Conservation (phyloP, 2,888 invertebrate species). For the Limnephilus rhombicus region DNA sequence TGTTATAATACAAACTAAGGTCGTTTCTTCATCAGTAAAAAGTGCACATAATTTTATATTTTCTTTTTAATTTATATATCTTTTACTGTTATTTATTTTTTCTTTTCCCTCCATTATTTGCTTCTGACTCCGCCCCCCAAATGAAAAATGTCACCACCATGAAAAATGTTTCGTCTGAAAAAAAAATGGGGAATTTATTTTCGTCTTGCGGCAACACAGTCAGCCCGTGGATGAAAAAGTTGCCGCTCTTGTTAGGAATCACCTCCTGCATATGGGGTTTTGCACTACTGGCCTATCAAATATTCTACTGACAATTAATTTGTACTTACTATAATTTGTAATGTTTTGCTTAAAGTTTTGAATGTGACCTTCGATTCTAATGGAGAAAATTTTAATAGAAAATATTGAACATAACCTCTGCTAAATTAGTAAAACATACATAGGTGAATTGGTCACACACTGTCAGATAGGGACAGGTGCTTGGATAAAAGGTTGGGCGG, state of each 20-base stretch:
- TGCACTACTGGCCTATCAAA: slow-evolving; percentile 75
- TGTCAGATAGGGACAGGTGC: too few relatives aligned
- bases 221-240: slow-evolving; percentile 80
- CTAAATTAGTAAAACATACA: too few relatives aligned
- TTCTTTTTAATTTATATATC: not conserved
- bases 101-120: slow-evolving; percentile 28
- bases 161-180: slow-evolving; percentile 11
- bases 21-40: not conserved
- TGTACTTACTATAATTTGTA: not conserved
- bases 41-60: not conserved
- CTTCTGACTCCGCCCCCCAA: slow-evolving; percentile 13
- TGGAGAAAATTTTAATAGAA: not conserved
- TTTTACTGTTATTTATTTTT: slow-evolving; percentile 29
- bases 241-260: slow-evolving; percentile 92
- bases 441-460: too few relatives aligned
- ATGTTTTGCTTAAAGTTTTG: not conserved
- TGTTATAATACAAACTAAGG: not conserved
- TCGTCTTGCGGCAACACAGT: slow-evolving; percentile 71
- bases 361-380: not conserved
- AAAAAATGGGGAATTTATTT: slow-evolving; percentile 3
- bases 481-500: too few relatives aligned
- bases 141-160: not conserved
- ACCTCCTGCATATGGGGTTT: slow-evolving; percentile 93
- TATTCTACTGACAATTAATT: slow-evolving; percentile 59
- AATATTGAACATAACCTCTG: not conserved